Conservation (phyloP, 2,113 vertebrate genomes). For the Pseudolaguvia tuberculata region DNA sequence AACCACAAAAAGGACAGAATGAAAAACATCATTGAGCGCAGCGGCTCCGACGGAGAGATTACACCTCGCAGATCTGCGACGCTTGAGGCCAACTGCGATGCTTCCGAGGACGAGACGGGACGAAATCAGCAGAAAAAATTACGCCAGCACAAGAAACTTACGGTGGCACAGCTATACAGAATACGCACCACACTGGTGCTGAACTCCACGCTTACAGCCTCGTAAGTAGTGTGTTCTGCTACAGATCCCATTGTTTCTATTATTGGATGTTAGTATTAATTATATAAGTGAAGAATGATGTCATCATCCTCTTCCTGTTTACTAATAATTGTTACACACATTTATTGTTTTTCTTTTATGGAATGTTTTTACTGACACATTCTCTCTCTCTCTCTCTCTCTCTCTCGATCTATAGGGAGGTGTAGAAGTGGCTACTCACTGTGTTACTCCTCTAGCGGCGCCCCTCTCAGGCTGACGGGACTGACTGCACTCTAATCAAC, state of each 20-base stretch:
- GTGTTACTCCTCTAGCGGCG: neutral
- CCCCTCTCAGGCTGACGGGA: constrained; percentile 42
- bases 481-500: constrained; percentile 59
- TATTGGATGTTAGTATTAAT: too few species aligned
- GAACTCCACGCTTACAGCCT: constrained; percentile 93
- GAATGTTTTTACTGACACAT: too few species aligned
- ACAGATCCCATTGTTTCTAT: too few species aligned
- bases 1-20: neutral
- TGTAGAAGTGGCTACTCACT: constrained; percentile 58
- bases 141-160: constrained; percentile 87
- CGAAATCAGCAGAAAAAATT: constrained; percentile 63
- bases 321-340: too few species aligned
- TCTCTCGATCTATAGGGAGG: constrained; percentile 62
- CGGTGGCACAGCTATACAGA: constrained; percentile 82
- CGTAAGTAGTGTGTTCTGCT: constrained; percentile 75
- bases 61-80: constrained; percentile 36
- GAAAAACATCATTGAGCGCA: constrained; percentile 34
- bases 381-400: neutral
- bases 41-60: constrained; percentile 52
- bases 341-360: too few species aligned
- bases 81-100: constrained; percentile 1
- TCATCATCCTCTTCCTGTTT: too few species aligned
- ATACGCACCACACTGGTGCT: constrained; percentile 90
- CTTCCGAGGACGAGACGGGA: constrained; percentile 35
- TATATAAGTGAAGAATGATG: too few species aligned